Evolutionary conservation across 1,140 invertebrate species (phyloP).

Genomic region (Drosophila littoralis): DNA sequence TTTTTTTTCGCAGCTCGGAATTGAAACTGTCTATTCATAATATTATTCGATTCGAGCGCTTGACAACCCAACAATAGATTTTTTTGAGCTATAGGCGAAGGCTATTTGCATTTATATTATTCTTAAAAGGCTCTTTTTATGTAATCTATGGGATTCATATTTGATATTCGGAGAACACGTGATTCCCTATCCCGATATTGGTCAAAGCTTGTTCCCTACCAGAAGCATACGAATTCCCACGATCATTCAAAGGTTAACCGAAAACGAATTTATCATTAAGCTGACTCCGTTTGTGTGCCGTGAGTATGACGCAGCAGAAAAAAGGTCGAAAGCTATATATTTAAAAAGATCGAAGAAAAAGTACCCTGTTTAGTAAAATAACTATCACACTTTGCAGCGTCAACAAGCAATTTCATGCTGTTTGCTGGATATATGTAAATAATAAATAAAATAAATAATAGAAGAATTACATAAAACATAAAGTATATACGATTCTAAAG

Average conservation of each 20-base stretch:
- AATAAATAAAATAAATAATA: no score
- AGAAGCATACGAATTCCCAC: constrained; percentile 27
- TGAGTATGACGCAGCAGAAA: constrained; percentile 53
- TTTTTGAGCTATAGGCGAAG: neutral
- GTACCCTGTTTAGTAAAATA: neutral
- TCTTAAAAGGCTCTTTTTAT: no score
- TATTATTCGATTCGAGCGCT: constrained; percentile 1
- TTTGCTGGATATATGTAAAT: no score
- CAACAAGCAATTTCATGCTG: neutral
- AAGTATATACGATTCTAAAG: no score
- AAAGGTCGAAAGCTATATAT: no score
- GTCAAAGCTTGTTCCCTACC: neutral
- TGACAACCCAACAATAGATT: constrained; percentile 1
- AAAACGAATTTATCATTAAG: constrained; percentile 8
- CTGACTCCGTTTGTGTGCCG: neutral
- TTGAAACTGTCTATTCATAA: constrained; percentile 6
- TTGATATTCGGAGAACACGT: neutral
- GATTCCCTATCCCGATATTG: neutral
- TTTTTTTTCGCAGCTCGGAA: neutral
- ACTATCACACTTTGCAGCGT: neutral
- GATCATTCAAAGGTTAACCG: constrained; percentile 20
- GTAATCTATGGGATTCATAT: no score
- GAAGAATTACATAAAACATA: no score
- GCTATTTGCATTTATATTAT: no score
- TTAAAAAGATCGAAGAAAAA: neutral